Evolutionary conservation across 2,888 invertebrate genomes (phyloP), one percentile per base, ranked within the genome.

Genomic region (Plemyria rubiginata): DNA sequence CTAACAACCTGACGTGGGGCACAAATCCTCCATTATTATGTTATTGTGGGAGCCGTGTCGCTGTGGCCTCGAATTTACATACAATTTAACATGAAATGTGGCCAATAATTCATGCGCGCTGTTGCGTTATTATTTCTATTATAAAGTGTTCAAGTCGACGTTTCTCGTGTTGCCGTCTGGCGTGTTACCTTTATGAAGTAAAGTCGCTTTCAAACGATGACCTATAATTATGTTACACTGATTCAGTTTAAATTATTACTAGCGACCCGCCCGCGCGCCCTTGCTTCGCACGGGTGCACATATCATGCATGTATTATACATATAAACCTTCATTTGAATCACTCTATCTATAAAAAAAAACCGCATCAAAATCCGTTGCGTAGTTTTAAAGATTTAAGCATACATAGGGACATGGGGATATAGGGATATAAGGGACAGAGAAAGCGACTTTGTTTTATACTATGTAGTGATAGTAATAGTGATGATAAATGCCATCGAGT

Each of bases 11-110:
- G 88, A 90, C 92, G 91, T 92, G 92, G 92, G 85, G 91, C 88
- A 92, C 92, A 91, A 92, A 91, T 91, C 90, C 86, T 85, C 90
- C 87, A 91, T 92, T 92, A 92, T 92, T 90, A 90, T 92, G 92
- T 92, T 92, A 91, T 92, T 92, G 92, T 90, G 88, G 90, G 87
- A 90, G 88, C 90, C 88, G 80, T 87, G 90, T 87, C 88, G 87
- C 77, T 80, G 85, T 81, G 87, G 85, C 83, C 84, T 82, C 84
- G 76, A 88, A 92, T 92, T 92, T 91, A 92, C 92, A 92, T 92
- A 92, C 90, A 90, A 90, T 91, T 92, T 91, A 91, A 91, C 90
- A 90, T 90, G 88, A 92, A 92, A 91, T 88, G 91, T 89, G 87
- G 87, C 84, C 88, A 90, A 91, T 91, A 91, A 89, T 84, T 92